phyloP scores from a whole-genome alignment of 2,113 vertebrate species.

The Dunckerocampus dactyliophorus region DNA sequence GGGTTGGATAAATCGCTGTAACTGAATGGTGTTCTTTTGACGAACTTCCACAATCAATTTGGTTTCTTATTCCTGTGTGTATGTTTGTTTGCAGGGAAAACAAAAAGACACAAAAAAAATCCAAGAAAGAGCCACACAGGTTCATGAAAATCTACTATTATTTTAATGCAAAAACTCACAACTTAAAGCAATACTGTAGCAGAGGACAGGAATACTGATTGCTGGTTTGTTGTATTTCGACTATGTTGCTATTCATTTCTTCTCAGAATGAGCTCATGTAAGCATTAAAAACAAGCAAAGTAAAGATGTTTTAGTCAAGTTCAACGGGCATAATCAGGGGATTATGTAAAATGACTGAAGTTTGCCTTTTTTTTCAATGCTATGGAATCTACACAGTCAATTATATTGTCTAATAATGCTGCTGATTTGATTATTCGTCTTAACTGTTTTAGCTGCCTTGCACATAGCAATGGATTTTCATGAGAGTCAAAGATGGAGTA shows the following conservation, averaged over 20 bases:
- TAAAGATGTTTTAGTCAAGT: conserved; percentile 40
- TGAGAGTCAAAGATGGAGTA: conserved; percentile 50
- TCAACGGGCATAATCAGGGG: conserved; percentile 50
- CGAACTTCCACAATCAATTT: neutral
- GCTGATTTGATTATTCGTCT: conserved; percentile 43
- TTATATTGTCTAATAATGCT: conserved; percentile 49
- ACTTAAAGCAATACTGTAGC: conserved; percentile 70
- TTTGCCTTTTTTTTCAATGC: conserved; percentile 18
- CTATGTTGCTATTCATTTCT: conserved; percentile 36
- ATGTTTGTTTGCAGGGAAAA: neutral
- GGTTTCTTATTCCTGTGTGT: too few species aligned
- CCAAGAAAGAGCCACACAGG: conserved; percentile 11
- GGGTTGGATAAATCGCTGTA: neutral
- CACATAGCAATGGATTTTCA: conserved; percentile 58
- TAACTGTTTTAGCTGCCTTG: conserved; percentile 71
- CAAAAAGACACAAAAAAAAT: neutral
- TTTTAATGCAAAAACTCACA: conserved; percentile 75
- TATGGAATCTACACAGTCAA: conserved; percentile 18
- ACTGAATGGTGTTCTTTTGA: neutral
- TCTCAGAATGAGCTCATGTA: conserved; percentile 37
- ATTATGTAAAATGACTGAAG: conserved; percentile 17
- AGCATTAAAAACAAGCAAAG: conserved; percentile 52
- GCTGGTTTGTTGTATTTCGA: conserved; percentile 61
- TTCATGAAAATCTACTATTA: conserved; percentile 74
- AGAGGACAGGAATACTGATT: conserved; percentile 65